phyloP scores from a whole-genome alignment of 2,888 invertebrate genomes.

The Catotricha subobsoleta region DNA sequence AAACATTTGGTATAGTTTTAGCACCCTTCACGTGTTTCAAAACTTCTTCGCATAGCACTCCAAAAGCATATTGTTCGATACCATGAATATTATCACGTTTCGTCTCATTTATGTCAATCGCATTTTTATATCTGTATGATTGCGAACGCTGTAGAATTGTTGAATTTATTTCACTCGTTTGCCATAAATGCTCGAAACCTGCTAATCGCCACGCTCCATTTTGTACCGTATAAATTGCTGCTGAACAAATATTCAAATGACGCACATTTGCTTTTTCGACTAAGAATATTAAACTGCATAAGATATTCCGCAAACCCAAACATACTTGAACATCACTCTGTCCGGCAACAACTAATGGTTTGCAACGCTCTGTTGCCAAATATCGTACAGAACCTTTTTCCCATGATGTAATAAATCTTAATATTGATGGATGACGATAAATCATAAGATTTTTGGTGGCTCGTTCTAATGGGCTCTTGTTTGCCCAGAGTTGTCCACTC shows the following conservation, averaged over 20 bases:
- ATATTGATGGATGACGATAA: constrained; percentile 70
- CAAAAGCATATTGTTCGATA: constrained; percentile 64
- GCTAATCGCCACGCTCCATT: constrained; percentile 81
- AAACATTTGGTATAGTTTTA: constrained; percentile 47
- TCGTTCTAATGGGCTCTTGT: constrained; percentile 52
- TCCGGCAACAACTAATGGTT: constrained; percentile 47
- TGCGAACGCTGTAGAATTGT: constrained; percentile 49
- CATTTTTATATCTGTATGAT: constrained; percentile 50
- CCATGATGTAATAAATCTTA: constrained; percentile 68
- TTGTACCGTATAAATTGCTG: constrained; percentile 57
- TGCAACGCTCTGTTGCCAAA: constrained; percentile 66
- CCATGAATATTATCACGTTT: constrained; percentile 33
- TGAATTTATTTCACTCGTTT: constrained; percentile 43
- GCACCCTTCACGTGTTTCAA: constrained; percentile 41
- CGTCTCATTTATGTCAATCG: constrained; percentile 48
- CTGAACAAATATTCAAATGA: constrained; percentile 67
- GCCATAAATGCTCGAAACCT: constrained; percentile 63
- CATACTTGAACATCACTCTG: constrained; percentile 66
- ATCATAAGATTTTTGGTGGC: constrained; percentile 72
- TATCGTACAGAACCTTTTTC: constrained; percentile 54
- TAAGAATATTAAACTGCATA: constrained; percentile 65
- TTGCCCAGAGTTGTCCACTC: constrained; percentile 42
- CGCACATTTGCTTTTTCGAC: constrained; percentile 61
- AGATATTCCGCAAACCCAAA: constrained; percentile 59
- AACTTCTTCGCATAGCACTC: constrained; percentile 54